Evolutionary conservation across 30 jellyfish, hydroid and myxozoan species (phyloP).

Genomic region (Mastigias papua): DNA sequence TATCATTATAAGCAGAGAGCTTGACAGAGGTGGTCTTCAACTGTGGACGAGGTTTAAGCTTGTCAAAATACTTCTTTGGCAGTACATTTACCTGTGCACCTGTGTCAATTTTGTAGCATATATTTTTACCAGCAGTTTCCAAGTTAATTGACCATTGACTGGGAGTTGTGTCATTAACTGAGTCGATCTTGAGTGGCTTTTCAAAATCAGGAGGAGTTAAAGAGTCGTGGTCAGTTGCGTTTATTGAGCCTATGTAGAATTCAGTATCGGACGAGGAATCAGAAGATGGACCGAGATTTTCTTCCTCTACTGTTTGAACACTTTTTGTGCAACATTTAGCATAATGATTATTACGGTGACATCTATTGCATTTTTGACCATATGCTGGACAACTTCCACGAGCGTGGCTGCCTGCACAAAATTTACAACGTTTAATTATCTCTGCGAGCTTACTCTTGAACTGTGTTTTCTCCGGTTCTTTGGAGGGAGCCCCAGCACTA

Average conservation of each 20-base stretch:
- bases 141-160: conserved; percentile 45
- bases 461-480: conserved; percentile 32
- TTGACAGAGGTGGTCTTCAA: conserved; percentile 43
- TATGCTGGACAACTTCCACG: conserved; percentile 68
- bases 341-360: conserved; percentile 42
- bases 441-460: conserved; percentile 26
- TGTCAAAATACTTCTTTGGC: conserved; percentile 28
- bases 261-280: conserved; percentile 48
- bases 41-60: conserved; percentile 33
- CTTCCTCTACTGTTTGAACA: conserved; percentile 34
- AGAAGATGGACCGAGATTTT: background rate
- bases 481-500: conserved; percentile 41
- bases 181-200: conserved; percentile 47
- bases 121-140: conserved; percentile 16
- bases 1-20: conserved; percentile 53
- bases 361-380: conserved; percentile 43
- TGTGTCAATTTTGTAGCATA: conserved; percentile 61
- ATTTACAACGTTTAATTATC: conserved; percentile 44
- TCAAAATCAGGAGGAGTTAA: conserved; percentile 28
- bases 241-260: conserved; percentile 33
- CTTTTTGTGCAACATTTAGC: conserved; percentile 44
- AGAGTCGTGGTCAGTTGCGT: conserved; percentile 25
- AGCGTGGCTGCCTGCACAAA: conserved; percentile 77
- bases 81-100: conserved; percentile 60
- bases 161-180: conserved; percentile 26